Evolutionary conservation across 2,888 invertebrate genomes (phyloP), one percentile per base, ranked within the genome.

Genomic region (Noctua pronuba): DNA sequence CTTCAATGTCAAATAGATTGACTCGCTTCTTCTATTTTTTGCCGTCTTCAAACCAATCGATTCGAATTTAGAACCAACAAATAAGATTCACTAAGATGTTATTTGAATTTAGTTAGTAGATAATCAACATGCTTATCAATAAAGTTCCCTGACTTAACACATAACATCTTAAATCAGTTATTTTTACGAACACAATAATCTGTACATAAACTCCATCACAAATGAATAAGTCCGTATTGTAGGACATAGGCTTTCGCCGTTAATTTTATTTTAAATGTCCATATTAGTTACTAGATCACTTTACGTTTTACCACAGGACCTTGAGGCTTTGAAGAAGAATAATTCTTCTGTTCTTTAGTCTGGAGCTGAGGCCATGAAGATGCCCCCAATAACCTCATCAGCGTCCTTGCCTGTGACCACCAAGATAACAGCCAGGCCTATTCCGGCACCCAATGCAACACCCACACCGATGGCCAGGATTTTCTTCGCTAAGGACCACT

Each of bases 401-500:
- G 91, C 87, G 0, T 88, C 83, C 0, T 82, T 86, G 0, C 82
- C 88, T 11, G 79, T 88, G 21, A 94, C 24, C 4, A 89, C 82
- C 49, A 95, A 72, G 68, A 93, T 90, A n/a, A 95, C 60, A 0
- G 91, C 89, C 6, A 96, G 91, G 3, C 96, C 94, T 6, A 96
- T 92, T 0, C 95, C 93, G 0, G 94, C 91, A 0, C 96, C 96
- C 1, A 95, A 74, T 0, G 95, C 92, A 0, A 96, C 84, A 0
- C 94, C 96, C 6, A 94, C 95, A 0, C 93, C 85, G 21, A 96
- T 86, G 6, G 95, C 95, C 41, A 96, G 91, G 24, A 93, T 55
- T 11, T 93, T 86, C 86, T 96, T 95, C 0, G 91, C 92, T 44
- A 90, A 88, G 0, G 96, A 94, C 96, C 96, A 96, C 60, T 91